Evolutionary conservation across 2,888 invertebrate species (phyloP).

Genomic region (Chrysopilus asiliformis): DNA sequence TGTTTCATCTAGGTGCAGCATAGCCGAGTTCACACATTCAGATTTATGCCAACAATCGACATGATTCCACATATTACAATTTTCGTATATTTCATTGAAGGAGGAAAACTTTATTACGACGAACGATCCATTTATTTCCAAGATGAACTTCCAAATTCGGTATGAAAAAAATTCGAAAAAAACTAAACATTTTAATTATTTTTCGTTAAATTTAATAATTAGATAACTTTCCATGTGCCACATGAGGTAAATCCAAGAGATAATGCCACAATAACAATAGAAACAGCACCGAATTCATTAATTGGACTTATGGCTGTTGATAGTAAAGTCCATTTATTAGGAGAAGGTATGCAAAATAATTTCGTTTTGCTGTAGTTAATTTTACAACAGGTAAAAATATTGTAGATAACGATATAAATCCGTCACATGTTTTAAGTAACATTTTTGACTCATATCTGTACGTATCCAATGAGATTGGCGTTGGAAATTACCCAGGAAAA

Average conservation of each 20-base stretch:
- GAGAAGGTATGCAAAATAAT: conserved; percentile 41
- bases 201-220: conserved; percentile 34
- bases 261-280: conserved; percentile 60
- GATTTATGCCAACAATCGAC: conserved; percentile 52
- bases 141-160: conserved; percentile 61
- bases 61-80: conserved; percentile 71
- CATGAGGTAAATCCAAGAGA: conserved; percentile 61
- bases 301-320: conserved; percentile 83
- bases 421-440: conserved; percentile 35
- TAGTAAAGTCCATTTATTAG: conserved; percentile 60
- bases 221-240: conserved; percentile 55
- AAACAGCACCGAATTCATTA: conserved; percentile 72
- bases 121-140: conserved; percentile 66
- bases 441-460: no score
- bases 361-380: no score
- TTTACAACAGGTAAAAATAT: no score
- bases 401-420: no score
- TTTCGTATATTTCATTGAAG: conserved; percentile 62
- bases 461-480: no score
- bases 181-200: no score
- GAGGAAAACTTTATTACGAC: conserved; percentile 66
- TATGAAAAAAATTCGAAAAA: conserved; percentile 35
- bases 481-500: conserved; percentile 25
- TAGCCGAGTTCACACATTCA: conserved; percentile 32
- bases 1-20: no score